Conservation (phyloP, 2,888 invertebrate genomes). For the Ochropleura leucogaster region DNA sequence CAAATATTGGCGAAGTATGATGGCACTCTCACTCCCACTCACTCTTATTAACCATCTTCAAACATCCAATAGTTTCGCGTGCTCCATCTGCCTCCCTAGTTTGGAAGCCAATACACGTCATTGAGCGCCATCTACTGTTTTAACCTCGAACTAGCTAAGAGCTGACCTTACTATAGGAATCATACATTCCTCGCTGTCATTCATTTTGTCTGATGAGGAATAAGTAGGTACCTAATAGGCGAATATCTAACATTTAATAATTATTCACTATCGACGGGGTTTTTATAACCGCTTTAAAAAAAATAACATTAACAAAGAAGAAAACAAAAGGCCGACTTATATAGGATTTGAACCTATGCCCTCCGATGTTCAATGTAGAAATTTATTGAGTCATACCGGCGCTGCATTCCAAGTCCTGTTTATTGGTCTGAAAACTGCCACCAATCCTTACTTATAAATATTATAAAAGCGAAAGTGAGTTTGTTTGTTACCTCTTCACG, state of each 20-base stretch:
- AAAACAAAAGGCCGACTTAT: too few relatives aligned
- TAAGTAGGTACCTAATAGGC: background rate
- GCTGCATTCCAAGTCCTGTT: too few relatives aligned
- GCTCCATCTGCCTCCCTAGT: background rate
- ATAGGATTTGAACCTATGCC: too few relatives aligned
- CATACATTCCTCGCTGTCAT: background rate
- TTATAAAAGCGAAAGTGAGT: too few relatives aligned
- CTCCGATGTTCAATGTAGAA: too few relatives aligned
- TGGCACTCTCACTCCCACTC: too few relatives aligned
- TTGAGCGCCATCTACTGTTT: conserved; percentile 22
- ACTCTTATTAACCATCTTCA: background rate
- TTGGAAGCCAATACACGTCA: background rate
- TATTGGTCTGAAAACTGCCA: too few relatives aligned
- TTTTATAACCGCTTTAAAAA: background rate
- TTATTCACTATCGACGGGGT: background rate
- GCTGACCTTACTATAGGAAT: background rate
- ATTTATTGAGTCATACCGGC: too few relatives aligned
- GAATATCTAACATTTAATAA: background rate
- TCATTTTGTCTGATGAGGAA: background rate
- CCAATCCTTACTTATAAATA: too few relatives aligned
- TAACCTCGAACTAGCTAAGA: background rate
- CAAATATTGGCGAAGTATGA: too few relatives aligned
- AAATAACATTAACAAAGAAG: background rate
- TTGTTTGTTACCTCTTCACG: too few relatives aligned
- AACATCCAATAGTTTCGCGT: background rate